These are phyloP conservation scores for Equus quagga DNA, from an alignment of 2,113 vertebrate genomes.

Conservation along the genomic window DNA sequence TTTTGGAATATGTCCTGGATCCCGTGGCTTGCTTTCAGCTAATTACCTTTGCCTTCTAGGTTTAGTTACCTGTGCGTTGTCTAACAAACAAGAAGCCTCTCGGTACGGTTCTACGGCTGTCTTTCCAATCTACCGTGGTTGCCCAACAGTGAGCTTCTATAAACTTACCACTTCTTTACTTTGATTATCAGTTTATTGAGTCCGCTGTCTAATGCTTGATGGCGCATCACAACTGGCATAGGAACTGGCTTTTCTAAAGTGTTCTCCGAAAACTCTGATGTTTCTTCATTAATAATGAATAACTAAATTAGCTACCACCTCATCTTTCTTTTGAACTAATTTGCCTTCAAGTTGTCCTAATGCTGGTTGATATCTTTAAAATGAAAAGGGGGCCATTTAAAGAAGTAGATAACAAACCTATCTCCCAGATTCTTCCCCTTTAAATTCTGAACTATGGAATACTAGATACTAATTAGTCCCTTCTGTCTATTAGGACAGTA, in stretches of 20 bases:
- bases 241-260: not conserved
- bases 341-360: not conserved
- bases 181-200: not conserved
- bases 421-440: not conserved
- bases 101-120: not conserved
- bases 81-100: not conserved
- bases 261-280: not conserved
- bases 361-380: not conserved
- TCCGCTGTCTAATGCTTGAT: not conserved
- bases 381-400: conserved; percentile 26
- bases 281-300: not conserved
- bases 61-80: conserved; percentile 11
- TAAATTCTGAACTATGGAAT: conserved; percentile 4
- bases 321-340: not conserved
- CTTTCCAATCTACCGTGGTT: not conserved
- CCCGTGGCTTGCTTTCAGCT: not conserved
- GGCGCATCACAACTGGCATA: not conserved
- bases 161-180: conserved; percentile 22
- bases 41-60: not conserved
- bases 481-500: not conserved
- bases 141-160: not conserved
- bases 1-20: not conserved
- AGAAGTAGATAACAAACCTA: not conserved
- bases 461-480: not conserved
- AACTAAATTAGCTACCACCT: not conserved